A percentile compares a stretch with the other conserved stretches of the same genome.
These are phyloP conservation scores for Eremophila alpestris DNA, from an alignment of 2,797 vertebrate genomes.

Conservation along the genomic window DNA sequence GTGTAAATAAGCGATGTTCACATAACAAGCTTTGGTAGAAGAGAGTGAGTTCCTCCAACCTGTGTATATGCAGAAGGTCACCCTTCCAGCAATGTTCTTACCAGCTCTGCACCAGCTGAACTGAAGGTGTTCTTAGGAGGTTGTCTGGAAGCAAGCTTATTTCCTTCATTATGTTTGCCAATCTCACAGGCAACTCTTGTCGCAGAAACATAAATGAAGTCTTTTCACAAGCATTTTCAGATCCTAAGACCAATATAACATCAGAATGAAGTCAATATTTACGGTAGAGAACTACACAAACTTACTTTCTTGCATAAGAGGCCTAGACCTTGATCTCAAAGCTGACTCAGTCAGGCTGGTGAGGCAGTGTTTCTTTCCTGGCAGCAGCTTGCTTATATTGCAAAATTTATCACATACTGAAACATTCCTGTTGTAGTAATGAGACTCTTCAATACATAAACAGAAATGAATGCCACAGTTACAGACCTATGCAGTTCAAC, in stretches of 20 bases:
- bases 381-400: background rate
- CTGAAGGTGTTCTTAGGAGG: conserved; percentile 90
- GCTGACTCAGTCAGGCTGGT: background rate
- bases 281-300: background rate
- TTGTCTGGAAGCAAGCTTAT: conserved; percentile 95
- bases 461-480: background rate
- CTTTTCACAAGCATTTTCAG: conserved; percentile 94
- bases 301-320: background rate
- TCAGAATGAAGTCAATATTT: background rate
- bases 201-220: conserved; percentile 94
- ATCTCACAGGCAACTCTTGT: conserved; percentile 90
- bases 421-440: background rate
- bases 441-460: background rate
- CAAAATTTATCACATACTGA: background rate
- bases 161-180: conserved; percentile 98
- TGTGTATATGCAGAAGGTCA: background rate
- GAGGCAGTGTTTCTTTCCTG: background rate
- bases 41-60: background rate
- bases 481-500: background rate
- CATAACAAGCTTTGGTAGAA: background rate
- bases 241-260: conserved; percentile 76
- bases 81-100: conserved; percentile 60
- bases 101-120: conserved; percentile 94
- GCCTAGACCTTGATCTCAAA: background rate
- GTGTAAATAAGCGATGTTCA: background rate